These are phyloP conservation scores for Hemicentrotus pulcherrimus DNA, from an alignment of 35 echinoderm and acorn worm genomes.

Conservation along the genomic window DNA sequence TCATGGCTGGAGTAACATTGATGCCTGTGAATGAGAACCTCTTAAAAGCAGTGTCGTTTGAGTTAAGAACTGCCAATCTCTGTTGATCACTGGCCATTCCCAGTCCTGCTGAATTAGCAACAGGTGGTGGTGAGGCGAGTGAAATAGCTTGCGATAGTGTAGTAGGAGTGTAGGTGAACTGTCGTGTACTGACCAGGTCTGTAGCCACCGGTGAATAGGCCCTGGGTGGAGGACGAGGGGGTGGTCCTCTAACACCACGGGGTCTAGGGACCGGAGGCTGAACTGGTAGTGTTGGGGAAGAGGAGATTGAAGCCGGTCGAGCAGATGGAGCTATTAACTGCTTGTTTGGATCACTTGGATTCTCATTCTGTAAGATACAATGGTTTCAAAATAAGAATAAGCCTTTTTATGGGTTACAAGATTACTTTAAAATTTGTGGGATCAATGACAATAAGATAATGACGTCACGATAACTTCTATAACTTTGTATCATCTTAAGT, in stretches of 20 bases:
- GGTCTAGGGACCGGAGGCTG: slow-evolving; percentile 48
- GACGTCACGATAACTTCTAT: too few relatives aligned
- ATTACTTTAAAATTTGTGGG: too few relatives aligned
- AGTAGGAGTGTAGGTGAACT: slow-evolving; percentile 35
- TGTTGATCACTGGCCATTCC: background rate
- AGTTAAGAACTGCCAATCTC: slow-evolving; percentile 38
- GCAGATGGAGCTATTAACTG: slow-evolving; percentile 32
- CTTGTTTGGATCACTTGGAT: background rate
- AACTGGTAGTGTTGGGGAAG: slow-evolving; percentile 50
- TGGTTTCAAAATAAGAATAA: background rate
- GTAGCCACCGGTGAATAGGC: slow-evolving; percentile 73
- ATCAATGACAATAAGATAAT: background rate
- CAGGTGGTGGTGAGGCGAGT: slow-evolving; percentile 49
- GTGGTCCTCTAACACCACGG: slow-evolving; percentile 54
- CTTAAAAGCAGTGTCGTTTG: slow-evolving; percentile 69
- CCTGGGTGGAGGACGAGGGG: slow-evolving; percentile 69
- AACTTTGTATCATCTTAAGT: too few relatives aligned
- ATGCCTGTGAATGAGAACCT: slow-evolving; percentile 75
- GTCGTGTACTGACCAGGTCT: slow-evolving; percentile 57
- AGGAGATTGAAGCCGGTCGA: slow-evolving; percentile 49
- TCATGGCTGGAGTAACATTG: slow-evolving; percentile 72
- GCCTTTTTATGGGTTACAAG: too few relatives aligned
- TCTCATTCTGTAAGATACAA: slow-evolving; percentile 4
- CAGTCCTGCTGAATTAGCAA: slow-evolving; percentile 29
- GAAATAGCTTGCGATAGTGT: slow-evolving; percentile 41